These are phyloP conservation scores for Laodelphax striatellus DNA, from an alignment of 1,140 invertebrate genomes.

Conservation along the genomic window DNA sequence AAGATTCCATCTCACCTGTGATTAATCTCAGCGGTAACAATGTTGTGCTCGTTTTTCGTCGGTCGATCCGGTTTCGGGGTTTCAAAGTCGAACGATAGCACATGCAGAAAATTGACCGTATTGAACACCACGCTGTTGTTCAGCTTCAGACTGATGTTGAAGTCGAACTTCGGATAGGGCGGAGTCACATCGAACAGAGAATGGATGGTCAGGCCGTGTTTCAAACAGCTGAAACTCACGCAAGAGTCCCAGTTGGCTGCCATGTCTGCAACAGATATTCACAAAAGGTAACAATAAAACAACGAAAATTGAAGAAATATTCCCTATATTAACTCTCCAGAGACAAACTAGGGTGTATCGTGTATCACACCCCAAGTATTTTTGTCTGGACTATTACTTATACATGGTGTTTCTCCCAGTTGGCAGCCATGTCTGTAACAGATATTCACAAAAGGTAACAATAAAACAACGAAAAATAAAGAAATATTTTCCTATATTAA, in stretches of 20 bases:
- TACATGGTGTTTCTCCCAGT: too few relatives aligned
- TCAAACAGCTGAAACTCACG: conserved; percentile 44
- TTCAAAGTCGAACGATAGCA: conserved; percentile 41
- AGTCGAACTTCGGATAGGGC: conserved; percentile 53
- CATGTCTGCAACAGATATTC: conserved; percentile 32
- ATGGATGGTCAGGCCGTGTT: conserved; percentile 55
- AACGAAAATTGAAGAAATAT: too few relatives aligned
- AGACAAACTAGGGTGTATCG: too few relatives aligned
- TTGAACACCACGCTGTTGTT: conserved; percentile 54
- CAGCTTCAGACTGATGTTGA: conserved; percentile 45
- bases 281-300: conserved; percentile 1
- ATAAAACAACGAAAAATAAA: not conserved
- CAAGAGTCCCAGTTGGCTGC: conserved; percentile 46
- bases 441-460: conserved; percentile 10
- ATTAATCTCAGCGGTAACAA: conserved; percentile 7
- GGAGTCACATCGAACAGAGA: conserved; percentile 51
- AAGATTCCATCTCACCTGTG: conserved; percentile 9
- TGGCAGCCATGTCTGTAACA: conserved; percentile 40
- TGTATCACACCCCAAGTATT: too few relatives aligned
- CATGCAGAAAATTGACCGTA: conserved; percentile 57
- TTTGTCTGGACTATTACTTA: too few relatives aligned
- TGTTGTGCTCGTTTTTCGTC: conserved; percentile 5
- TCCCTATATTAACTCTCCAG: too few relatives aligned
- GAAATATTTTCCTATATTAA: too few relatives aligned
- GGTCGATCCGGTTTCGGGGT: conserved; percentile 23